A percentile compares a stretch with the other conserved stretches of the same genome.
Conservation (phyloP, 2,797 vertebrate species). For the Anguilla marmorata region DNA sequence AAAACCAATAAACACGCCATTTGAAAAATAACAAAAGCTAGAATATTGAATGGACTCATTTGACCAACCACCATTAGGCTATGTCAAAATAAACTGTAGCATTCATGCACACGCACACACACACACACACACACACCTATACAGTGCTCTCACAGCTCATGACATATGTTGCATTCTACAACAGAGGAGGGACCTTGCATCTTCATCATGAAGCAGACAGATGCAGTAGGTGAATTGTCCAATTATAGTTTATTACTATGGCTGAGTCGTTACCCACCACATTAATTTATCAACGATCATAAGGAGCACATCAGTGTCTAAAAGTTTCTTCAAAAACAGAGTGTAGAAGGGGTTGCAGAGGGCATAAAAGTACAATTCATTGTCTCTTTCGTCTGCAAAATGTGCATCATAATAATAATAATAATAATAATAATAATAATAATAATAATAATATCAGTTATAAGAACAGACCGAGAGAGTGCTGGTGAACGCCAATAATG, state of each 20-base stretch:
- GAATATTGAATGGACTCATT: no score
- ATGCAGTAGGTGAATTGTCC: constrained; percentile 23
- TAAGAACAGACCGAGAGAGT: not conserved
- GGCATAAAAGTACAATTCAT: not conserved
- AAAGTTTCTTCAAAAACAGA: constrained; percentile 6
- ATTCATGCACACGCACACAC: not conserved
- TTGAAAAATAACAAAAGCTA: no score
- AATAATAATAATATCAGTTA: not conserved
- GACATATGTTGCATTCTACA: not conserved
- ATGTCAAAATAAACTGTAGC: no score
- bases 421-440: not conserved
- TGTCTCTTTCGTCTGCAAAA: not conserved
- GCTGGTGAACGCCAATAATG: not conserved
- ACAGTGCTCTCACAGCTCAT: not conserved
- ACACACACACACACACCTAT: not conserved
- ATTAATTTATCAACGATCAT: constrained; percentile 35
- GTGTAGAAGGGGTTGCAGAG: not conserved
- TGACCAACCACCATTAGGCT: no score
- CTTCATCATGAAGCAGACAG: constrained; percentile 20
- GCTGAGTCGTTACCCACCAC: constrained; percentile 26
- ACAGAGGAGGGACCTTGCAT: not conserved
- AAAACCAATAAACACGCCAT: no score
- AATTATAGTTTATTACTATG: constrained; percentile 32
- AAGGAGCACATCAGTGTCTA: constrained; percentile 15
- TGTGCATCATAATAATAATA: not conserved